Evolutionary conservation across 2,113 vertebrate species (phyloP), one percentile per base, ranked within the genome.

Genomic region (Tretioscincus oriximinensis): DNA sequence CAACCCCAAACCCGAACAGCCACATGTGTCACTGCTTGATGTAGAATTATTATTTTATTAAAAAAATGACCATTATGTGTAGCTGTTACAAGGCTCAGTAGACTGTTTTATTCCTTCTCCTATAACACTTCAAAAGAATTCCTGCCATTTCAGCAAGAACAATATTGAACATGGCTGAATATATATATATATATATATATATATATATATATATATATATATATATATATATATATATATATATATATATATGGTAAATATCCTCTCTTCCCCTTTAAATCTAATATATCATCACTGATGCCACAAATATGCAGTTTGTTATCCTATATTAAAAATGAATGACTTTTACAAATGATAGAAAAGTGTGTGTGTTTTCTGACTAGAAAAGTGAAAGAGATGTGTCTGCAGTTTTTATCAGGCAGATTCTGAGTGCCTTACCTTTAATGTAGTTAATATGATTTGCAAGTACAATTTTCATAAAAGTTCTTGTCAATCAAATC

Each of bases 361-460:
- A 35, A 81, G 35, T 60, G 12, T 41, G 29, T 2, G 65, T 78
- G 9, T 58, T 71, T 54, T 45, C 0, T 49, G 58, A 74, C 31
- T 10, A 82, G 58, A 82, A 24, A 24, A 29, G 14, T 63, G 60
- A 81, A 81, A 81, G 26, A 76, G 7, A 81, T 71, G 26, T 35
- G 1, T 72, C 73, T 79, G 26, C 0, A 1, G 45, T 73, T 88
- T n/a, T 82, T 72, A 65, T 11, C 22, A 60, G 12, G 61, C 21
- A 85, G 61, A 70, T n/a, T 20, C 77, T 41, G 20, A n/a, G n/a
- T 80, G 35, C 18, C 54, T 10, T 2, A 29, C 16, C 75, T 72
- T 67, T 67, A 85, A 71, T 31, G n/a, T 66, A 70, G 29, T 84
- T 71, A 71, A 84, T 24, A 3, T 10, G 51, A 73, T 83, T 83